Evolutionary conservation across 2,888 invertebrate species (phyloP).

Genomic region (Ommatoiulus sabulosus): DNA sequence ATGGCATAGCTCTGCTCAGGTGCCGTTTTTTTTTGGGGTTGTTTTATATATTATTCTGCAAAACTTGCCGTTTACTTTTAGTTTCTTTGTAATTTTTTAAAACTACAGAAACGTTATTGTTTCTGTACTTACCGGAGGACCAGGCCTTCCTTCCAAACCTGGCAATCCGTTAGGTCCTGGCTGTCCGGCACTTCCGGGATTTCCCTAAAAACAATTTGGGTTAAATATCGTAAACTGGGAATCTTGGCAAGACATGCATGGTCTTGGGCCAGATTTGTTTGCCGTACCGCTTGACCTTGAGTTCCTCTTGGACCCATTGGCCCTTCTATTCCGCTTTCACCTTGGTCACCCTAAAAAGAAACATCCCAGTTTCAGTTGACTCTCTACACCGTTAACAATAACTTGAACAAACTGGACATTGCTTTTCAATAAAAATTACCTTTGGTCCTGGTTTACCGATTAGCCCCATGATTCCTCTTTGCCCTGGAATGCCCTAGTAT

Average conservation of each 20-base stretch:
- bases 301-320: conserved; percentile 66
- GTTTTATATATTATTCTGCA: no score
- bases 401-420: not conserved
- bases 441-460: conserved; percentile 68
- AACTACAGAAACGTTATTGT: no score
- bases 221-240: not conserved
- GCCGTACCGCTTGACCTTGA: conserved; percentile 67
- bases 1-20: no score
- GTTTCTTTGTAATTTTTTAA: not conserved
- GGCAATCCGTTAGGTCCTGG: conserved; percentile 69
- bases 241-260: not conserved
- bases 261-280: not conserved
- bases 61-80: no score
- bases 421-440: conserved; percentile 51
- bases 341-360: conserved; percentile 66
- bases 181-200: conserved; percentile 63
- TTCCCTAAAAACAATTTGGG: conserved; percentile 53
- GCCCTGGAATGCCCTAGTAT: conserved; percentile 66
- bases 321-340: conserved; percentile 63
- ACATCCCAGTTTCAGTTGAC: not conserved
- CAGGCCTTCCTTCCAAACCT: conserved; percentile 70
- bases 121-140: conserved; percentile 66
- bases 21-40: no score
- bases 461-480: conserved; percentile 68
- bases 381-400: not conserved